phyloP scores from a whole-genome alignment of 2,113 vertebrate species.

The Saimiri boliviensis region DNA sequence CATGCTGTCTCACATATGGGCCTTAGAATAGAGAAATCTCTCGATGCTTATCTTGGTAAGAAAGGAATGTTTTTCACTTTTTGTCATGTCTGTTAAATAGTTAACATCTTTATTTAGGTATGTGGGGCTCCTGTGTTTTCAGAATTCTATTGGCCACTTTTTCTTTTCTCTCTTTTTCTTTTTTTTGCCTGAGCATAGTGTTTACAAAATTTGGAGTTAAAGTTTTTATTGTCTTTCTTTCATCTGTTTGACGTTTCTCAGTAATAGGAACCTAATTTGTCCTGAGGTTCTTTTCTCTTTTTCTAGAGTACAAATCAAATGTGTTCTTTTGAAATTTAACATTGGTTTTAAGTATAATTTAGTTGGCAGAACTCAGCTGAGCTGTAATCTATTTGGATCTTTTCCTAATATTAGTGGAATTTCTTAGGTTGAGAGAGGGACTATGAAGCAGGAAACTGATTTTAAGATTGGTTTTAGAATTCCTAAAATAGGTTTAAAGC shows the following conservation, averaged over 20 bases:
- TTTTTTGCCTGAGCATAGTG: neutral
- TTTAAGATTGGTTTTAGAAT: neutral
- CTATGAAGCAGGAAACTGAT: slow-evolving; percentile 1
- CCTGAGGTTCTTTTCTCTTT: slow-evolving; percentile 5
- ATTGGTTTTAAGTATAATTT: slow-evolving; percentile 48
- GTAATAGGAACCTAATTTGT: neutral
- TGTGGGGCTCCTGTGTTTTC: neutral
- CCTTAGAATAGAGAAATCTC: neutral
- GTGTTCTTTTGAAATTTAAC: slow-evolving; percentile 46
- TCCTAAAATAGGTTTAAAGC: neutral
- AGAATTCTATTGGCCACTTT: neutral
- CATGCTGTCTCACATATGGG: neutral
- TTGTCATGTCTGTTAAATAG: neutral
- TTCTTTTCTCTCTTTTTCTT: neutral
- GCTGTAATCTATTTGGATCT: neutral
- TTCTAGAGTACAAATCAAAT: slow-evolving; percentile 10
- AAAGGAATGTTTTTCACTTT: neutral
- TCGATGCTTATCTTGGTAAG: neutral
- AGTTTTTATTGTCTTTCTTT: slow-evolving; percentile 20
- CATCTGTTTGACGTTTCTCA: slow-evolving; percentile 19
- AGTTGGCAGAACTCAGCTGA: slow-evolving; percentile 14
- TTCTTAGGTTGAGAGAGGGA: slow-evolving; percentile 31
- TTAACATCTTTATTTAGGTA: neutral
- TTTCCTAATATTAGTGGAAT: neutral
- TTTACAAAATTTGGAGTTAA: neutral